Conservation (phyloP, 2,888 invertebrate genomes). For the Oscheius onirici region DNA sequence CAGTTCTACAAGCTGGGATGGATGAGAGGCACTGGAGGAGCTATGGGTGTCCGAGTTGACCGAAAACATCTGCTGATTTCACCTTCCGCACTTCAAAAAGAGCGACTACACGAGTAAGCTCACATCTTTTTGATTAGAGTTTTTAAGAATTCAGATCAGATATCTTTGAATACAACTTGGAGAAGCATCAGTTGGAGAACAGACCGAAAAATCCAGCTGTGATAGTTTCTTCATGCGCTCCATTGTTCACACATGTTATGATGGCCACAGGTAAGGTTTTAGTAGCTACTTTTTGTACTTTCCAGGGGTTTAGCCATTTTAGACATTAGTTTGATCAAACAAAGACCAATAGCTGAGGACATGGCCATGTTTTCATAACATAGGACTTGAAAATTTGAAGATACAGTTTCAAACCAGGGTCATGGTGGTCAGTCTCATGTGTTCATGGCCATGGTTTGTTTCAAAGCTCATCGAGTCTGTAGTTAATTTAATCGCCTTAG, state of each 20-base stretch:
- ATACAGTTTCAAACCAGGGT: too few relatives aligned
- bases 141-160: conserved; percentile 42
- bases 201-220: conserved; percentile 44
- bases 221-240: conserved; percentile 53
- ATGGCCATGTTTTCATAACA: too few relatives aligned
- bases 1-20: conserved; percentile 93
- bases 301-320: too few relatives aligned
- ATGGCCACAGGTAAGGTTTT: conserved; percentile 41
- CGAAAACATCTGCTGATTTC: conserved; percentile 85
- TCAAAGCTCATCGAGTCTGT: too few relatives aligned
- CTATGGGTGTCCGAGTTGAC: conserved; percentile 56
- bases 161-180: conserved; percentile 52
- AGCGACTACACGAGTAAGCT: conserved; percentile 73
- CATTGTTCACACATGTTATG: conserved; percentile 53
- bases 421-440: too few relatives aligned
- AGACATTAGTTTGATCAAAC: too few relatives aligned
- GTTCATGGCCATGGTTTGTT: too few relatives aligned
- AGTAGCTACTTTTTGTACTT: too few relatives aligned
- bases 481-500: too few relatives aligned
- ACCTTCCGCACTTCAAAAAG: conserved; percentile 96
- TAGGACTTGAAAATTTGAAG: too few relatives aligned
- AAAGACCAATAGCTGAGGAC: too few relatives aligned
- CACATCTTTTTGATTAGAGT: conserved; percentile 75
- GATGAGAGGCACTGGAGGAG: conserved; percentile 93
- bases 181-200: conserved; percentile 25